Evolutionary conservation across 2,113 vertebrate species (phyloP).

Genomic region (Ceyx cyanopectus): DNA sequence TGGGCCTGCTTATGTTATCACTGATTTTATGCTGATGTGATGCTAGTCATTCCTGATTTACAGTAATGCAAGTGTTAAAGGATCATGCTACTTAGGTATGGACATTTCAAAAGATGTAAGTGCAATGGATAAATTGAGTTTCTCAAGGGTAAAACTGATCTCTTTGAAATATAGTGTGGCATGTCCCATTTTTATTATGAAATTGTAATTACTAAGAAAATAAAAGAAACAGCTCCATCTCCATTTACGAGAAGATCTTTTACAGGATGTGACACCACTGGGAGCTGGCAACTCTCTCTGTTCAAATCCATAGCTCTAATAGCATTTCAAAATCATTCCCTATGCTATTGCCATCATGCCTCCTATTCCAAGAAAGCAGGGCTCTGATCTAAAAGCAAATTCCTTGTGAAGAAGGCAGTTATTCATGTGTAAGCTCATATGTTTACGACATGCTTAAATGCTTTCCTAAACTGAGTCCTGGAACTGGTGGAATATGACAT

Average conservation of each 20-base stretch:
- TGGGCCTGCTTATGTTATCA: not conserved
- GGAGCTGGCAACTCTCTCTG: not conserved
- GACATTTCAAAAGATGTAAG: not conserved
- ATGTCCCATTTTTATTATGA: slow-evolving; percentile 16
- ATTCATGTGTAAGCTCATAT: not conserved
- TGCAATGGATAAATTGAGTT: not conserved
- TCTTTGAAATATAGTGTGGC: not conserved
- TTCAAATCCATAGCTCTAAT: not conserved
- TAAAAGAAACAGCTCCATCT: not conserved
- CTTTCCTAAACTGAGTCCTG: not conserved
- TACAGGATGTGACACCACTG: not conserved
- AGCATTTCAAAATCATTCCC: not conserved
- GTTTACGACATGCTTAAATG: not conserved
- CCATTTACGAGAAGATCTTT: slow-evolving; percentile 5
- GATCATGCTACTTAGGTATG: not conserved
- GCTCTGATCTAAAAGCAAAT: not conserved
- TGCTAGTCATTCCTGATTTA: not conserved
- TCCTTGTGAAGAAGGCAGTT: not conserved
- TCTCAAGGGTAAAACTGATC: not conserved
- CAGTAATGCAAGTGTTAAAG: not conserved
- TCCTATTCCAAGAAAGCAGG: not conserved
- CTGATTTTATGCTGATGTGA: not conserved
- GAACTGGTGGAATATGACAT: not conserved
- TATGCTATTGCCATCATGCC: not conserved
- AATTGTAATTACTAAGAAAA: slow-evolving; percentile 34